Evolutionary conservation across 2,797 vertebrate genomes (phyloP), one percentile per base, ranked within the genome.

Genomic region (Microchirus variegatus): DNA sequence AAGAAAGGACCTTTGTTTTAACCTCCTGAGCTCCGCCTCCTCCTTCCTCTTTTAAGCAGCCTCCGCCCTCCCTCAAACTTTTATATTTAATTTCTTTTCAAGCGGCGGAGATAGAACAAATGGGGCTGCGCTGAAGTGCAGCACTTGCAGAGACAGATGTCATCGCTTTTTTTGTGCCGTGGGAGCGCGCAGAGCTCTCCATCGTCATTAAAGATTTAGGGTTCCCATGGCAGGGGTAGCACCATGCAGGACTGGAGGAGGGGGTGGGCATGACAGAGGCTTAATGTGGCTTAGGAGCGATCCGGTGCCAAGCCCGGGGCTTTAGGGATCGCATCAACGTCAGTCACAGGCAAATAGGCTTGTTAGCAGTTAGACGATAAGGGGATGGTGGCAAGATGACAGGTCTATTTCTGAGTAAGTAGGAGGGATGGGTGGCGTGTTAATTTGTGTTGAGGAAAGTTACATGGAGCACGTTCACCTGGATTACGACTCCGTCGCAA

Each of bases 121-220:
- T 86, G 84, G 83, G 81, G 77, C 70, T 74, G 84, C 86, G 87
- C 84, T 90, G 87, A 85, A 92, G 90, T 81, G 85, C 85, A 26
- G 83, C 91, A 86, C 91, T 90, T 75, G 81, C 87, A 86, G 82
- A 91, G 89, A 90, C 93, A 93, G 91, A 93, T 92, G 91, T 93
- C 92, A 87, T 86, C 73, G 89, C 91, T 92, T 94, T 92, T 94
- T 93, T 93, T 93, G 91, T 93, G 86, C 75, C 67, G 66, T 63
- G 87, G 77, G 84, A 89, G 83, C 73, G 67, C 57, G 64, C 76
- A 64, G 77, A 87, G 85, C 88, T 82, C 88, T 93, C 87, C 82
- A 70, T 85, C 86, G 81, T 91, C 93, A 93, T 93, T 93, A 93
- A 93, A 93, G 89, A 92, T 93, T 90, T 87, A 93, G 82, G 84